Base-by-base conservation (phyloP, 1,140 invertebrate genomes). In the Nebria ingens region DNA sequence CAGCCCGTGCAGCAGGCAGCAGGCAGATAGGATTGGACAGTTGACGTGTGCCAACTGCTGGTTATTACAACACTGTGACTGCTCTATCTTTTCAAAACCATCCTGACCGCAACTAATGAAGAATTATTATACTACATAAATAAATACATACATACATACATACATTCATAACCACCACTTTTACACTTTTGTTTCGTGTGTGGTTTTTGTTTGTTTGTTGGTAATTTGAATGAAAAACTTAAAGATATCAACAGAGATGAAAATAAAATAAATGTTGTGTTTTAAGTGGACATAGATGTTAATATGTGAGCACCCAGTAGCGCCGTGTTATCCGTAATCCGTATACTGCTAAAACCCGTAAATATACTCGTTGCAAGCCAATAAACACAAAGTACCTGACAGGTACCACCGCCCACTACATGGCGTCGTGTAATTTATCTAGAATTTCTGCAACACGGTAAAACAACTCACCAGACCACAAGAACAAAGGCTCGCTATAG, bases 301-400 rank as follows among this genome's bases (percentile, higher is more conserved):
- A n/a, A n/a, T n/a, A n/a, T n/a, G n/a, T n/a, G n/a, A n/a, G n/a
- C n/a, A n/a, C n/a, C n/a, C n/a, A n/a, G n/a, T n/a, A n/a, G n/a
- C n/a, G n/a, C n/a, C n/a, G n/a, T n/a, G n/a, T n/a, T n/a, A n/a
- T n/a, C n/a, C n/a, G n/a, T n/a, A n/a, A n/a, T n/a, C n/a, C n/a
- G n/a, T n/a, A n/a, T n/a, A n/a, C n/a, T n/a, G n/a, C n/a, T n/a
- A n/a, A n/a, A 34, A 34, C 25, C 25, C 40, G 40, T 45, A 45
- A 45, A 45, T 45, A 45, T 45, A 17, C 17, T 45, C 40, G 40
- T 45, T 45, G 40, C 40, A 45, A 45, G 40, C 40, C 40, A 45
- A 45, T 45, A 45, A 45, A 45, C 40, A 45, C 40, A 17, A 45
- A 9, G 40, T 12, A 45, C 40, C 40, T 45, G 40, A 45, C 40